Conservation (phyloP, 2,797 vertebrate genomes). For the Chlorospingus semifuscus region DNA sequence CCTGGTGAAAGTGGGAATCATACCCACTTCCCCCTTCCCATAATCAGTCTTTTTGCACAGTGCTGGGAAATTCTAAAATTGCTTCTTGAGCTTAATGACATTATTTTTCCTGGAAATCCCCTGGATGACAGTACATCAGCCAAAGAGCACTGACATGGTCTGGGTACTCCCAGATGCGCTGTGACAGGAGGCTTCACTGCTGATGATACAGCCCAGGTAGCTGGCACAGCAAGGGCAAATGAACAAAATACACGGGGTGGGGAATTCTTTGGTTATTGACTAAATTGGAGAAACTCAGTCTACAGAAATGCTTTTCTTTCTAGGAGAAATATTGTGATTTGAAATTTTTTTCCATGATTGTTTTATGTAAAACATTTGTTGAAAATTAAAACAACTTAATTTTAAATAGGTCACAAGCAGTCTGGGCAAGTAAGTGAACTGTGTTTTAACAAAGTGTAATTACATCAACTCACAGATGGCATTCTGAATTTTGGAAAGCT, state of each 20-base stretch:
- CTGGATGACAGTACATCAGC: not conserved
- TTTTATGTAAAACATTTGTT: not conserved
- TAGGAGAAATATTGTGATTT: not conserved
- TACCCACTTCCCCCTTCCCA: not conserved
- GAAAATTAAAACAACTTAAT: not conserved
- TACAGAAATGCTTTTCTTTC: not conserved
- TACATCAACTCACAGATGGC: not conserved
- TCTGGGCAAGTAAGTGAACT: not conserved
- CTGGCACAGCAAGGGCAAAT: not conserved
- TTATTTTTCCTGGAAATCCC: not conserved
- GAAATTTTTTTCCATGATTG: not conserved
- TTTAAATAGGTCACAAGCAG: not conserved
- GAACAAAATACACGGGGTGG: not conserved
- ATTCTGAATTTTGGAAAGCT: not conserved
- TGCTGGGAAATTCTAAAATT: not conserved
- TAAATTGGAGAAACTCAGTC: not conserved
- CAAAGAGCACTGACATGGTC: not conserved
- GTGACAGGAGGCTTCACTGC: not conserved
- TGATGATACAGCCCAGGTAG: not conserved
- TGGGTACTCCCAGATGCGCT: not conserved
- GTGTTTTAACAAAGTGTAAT: not conserved
- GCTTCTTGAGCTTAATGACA: not conserved
- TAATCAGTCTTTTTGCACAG: not conserved
- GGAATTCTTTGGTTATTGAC: not conserved
- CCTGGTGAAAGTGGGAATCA: not conserved